Conservation (phyloP, 2,888 invertebrate species). For the Luperina testacea region DNA sequence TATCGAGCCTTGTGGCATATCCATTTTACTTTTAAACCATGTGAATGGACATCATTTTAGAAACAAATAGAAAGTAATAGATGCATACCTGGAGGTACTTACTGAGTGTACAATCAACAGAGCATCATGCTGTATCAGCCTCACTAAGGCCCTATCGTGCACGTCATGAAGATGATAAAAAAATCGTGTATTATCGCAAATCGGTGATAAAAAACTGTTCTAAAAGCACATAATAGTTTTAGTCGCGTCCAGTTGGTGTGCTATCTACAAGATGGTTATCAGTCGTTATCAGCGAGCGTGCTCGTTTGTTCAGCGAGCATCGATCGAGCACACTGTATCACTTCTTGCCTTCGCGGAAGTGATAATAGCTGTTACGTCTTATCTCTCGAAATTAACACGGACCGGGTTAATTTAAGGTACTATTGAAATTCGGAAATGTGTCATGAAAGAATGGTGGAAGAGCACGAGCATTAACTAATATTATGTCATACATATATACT, state of each 20-base stretch:
- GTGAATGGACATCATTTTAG: too few species aligned
- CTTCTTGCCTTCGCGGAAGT: constrained; percentile 70
- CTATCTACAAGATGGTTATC: constrained; percentile 84
- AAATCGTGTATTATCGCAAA: constrained; percentile 79
- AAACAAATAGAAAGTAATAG: constrained; percentile 4
- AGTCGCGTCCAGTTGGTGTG: constrained; percentile 72
- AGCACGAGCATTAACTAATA: not conserved
- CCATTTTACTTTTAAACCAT: too few species aligned
- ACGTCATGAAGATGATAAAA: constrained; percentile 73
- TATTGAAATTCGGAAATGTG: constrained; percentile 47
- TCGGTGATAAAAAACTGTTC: constrained; percentile 71
- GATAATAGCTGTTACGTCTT: constrained; percentile 70
- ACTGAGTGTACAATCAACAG: constrained; percentile 26
- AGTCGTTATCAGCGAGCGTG: constrained; percentile 82
- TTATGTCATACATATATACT: not conserved
- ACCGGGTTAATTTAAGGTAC: constrained; percentile 73
- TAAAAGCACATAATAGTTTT: constrained; percentile 70
- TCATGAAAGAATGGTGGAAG: not conserved
- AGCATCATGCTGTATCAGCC: constrained; percentile 64
- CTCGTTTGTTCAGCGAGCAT: constrained; percentile 71
- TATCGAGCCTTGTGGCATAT: too few species aligned
- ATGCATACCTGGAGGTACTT: constrained; percentile 11
- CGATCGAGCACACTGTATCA: constrained; percentile 73
- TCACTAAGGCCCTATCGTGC: constrained; percentile 60
- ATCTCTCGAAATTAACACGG: constrained; percentile 76